Conservation (phyloP, 2,797 vertebrate genomes). For the Podarcis lilfordi region DNA sequence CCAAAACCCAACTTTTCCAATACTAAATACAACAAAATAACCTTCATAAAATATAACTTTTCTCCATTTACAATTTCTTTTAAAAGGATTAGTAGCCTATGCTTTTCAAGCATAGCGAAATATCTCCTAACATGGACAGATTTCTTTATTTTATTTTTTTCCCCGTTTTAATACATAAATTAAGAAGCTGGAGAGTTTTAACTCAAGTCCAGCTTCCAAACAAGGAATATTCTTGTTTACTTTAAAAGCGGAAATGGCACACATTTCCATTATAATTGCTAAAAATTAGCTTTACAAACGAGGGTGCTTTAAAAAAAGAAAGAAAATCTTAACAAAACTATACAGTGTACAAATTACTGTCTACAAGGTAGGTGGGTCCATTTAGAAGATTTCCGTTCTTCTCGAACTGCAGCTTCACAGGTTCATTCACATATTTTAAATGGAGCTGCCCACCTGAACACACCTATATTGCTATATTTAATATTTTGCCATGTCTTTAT, state of each 20-base stretch:
- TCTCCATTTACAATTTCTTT: constrained; percentile 89
- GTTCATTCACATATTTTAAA: constrained; percentile 86
- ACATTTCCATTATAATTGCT: constrained; percentile 87
- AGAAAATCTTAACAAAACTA: constrained; percentile 86
- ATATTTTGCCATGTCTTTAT: constrained; percentile 89
- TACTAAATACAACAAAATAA: constrained; percentile 95
- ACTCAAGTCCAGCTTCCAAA: constrained; percentile 92
- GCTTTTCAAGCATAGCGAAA: constrained; percentile 88
- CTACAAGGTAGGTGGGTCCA: constrained; percentile 89
- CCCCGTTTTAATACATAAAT: constrained; percentile 84
- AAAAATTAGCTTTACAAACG: constrained; percentile 93
- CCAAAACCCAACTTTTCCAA: constrained; percentile 91
- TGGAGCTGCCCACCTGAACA: constrained; percentile 90
- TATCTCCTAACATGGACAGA: constrained; percentile 87
- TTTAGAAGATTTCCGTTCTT: constrained; percentile 90
- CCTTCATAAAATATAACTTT: constrained; percentile 96
- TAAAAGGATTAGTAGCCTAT: constrained; percentile 86
- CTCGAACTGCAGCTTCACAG: constrained; percentile 89
- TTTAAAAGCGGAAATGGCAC: constrained; percentile 90
- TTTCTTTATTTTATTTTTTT: constrained; percentile 67
- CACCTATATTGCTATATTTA: constrained; percentile 91
- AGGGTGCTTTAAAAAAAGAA: constrained; percentile 85
- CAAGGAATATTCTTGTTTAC: constrained; percentile 86
- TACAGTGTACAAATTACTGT: constrained; percentile 99
- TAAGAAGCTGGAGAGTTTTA: constrained; percentile 95